Percentiles rank a stretch among this genome's conserved stretches.
Evolutionary conservation across 2,797 vertebrate species (phyloP).

Genomic region (Coreius guichenoti): DNA sequence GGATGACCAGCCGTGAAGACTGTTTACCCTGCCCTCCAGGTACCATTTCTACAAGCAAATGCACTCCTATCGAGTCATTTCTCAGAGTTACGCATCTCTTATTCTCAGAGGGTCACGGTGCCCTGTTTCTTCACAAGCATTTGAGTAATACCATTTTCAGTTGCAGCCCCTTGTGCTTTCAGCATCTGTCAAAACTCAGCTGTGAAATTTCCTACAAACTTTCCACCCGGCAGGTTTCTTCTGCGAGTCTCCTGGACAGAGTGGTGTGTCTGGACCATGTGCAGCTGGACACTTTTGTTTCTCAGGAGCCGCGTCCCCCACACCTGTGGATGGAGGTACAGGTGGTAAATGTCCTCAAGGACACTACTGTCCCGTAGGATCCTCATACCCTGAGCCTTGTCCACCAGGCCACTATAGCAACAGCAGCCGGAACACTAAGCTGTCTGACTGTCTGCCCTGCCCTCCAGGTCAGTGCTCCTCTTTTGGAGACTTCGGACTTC

Average conservation of each 20-base stretch:
- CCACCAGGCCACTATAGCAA: conserved; percentile 84
- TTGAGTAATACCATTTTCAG: conserved; percentile 24
- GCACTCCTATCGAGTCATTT: neutral
- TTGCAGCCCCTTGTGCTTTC: neutral
- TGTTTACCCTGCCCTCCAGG: conserved; percentile 88
- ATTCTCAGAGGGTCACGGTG: conserved; percentile 19
- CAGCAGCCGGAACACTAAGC: conserved; percentile 72
- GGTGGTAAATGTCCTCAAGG: conserved; percentile 82
- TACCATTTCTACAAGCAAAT: conserved; percentile 62
- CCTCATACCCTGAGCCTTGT: conserved; percentile 78
- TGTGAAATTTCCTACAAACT: conserved; percentile 24
- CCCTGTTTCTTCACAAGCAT: conserved; percentile 23
- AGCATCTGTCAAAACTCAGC: conserved; percentile 32
- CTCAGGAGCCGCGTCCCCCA: conserved; percentile 72
- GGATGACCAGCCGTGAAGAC: conserved; percentile 73
- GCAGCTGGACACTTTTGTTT: conserved; percentile 82
- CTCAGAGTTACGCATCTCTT: conserved; percentile 1
- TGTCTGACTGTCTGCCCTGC: conserved; percentile 81
- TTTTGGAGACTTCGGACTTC: neutral
- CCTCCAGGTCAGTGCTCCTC: conserved; percentile 76
- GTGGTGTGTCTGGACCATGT: conserved; percentile 77
- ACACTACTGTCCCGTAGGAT: conserved; percentile 84
- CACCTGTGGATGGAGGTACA: conserved; percentile 73
- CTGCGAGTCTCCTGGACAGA: conserved; percentile 77
- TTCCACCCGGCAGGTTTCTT: conserved; percentile 76